A percentile compares a stretch with the other conserved stretches of the same genome.
These are phyloP conservation scores for Epizoanthus rinbou DNA, from an alignment of 92 coral and sea anemone species.

Conservation along the genomic window DNA sequence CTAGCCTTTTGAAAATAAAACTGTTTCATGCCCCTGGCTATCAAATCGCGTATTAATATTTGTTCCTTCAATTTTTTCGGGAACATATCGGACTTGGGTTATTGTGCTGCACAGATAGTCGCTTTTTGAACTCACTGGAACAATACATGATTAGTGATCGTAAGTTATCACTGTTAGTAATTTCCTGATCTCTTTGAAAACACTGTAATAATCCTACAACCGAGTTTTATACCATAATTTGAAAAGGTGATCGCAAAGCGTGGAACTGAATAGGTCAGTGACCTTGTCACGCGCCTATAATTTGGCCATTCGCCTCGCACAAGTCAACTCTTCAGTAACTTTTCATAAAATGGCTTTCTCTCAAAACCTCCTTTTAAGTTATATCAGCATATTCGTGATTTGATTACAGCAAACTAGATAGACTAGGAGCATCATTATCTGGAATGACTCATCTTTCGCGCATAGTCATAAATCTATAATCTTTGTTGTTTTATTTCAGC, in stretches of 20 bases:
- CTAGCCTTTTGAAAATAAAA: too few species aligned
- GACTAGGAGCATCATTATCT: not conserved
- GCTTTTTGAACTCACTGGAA: not conserved
- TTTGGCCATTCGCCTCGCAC: too few species aligned
- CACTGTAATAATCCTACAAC: not conserved
- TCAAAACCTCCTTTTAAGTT: too few species aligned
- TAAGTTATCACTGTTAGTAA: slow-evolving; percentile 4
- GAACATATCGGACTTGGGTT: too few species aligned
- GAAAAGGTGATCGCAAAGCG: not conserved
- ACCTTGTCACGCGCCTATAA: too few species aligned
- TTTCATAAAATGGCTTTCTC: too few species aligned
- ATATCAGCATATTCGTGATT: not conserved
- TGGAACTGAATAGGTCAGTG: too few species aligned
- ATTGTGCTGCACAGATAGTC: not conserved
- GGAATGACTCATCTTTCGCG: slow-evolving; percentile 8
- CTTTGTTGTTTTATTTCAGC: not conserved
- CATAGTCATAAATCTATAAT: slow-evolving; percentile 32
- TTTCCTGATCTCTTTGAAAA: slow-evolving; percentile 21
- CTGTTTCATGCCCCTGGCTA: too few species aligned
- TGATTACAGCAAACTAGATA: not conserved
- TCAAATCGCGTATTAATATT: too few species aligned
- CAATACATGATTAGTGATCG: slow-evolving; percentile 6
- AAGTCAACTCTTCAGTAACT: too few species aligned
- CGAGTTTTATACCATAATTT: slow-evolving; percentile 12
- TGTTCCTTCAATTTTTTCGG: too few species aligned